Evolutionary conservation across 2,113 vertebrate species (phyloP).

Genomic region (Larimichthys polyactis): DNA sequence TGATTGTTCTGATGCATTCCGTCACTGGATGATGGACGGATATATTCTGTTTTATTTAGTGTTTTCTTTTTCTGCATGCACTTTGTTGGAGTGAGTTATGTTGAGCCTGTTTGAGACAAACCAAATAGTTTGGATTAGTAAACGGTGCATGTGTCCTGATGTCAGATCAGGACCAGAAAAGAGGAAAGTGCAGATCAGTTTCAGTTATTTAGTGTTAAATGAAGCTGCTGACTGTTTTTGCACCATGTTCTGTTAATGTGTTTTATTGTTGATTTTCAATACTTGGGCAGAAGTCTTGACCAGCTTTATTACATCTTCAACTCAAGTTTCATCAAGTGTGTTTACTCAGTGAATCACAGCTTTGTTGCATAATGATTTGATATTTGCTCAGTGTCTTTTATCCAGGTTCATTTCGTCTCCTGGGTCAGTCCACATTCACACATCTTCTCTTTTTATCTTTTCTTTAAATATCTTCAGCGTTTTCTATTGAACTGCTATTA

Average conservation of each 20-base stretch:
- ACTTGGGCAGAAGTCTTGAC: neutral
- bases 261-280: neutral
- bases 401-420: neutral
- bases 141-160: neutral
- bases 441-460: neutral
- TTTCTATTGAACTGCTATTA: neutral
- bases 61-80: too few species aligned
- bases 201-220: neutral
- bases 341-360: neutral
- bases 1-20: neutral
- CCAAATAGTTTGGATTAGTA: neutral
- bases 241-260: neutral
- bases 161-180: neutral
- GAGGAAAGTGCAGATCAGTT: constrained; percentile 10
- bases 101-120: neutral
- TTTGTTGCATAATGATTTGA: neutral
- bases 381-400: neutral
- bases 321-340: neutral
- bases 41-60: neutral
- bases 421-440: neutral
- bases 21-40: neutral
- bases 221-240: neutral
- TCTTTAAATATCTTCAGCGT: neutral
- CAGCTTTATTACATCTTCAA: neutral
- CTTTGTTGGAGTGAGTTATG: too few species aligned